Evolutionary conservation across 1,140 invertebrate species (phyloP).

Genomic region (Orchesella cincta): DNA sequence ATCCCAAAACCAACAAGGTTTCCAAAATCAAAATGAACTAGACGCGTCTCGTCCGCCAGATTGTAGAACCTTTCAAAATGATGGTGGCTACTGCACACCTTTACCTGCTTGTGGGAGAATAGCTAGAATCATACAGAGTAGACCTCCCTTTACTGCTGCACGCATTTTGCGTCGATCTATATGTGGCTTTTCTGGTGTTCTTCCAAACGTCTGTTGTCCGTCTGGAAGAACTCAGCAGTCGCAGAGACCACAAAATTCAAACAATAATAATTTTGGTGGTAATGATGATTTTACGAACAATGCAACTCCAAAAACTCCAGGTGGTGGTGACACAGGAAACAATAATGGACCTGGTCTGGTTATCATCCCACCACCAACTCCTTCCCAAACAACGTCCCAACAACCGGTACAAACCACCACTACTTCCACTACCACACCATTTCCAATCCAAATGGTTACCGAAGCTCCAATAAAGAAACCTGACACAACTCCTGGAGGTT

Average conservation of each 20-base stretch:
- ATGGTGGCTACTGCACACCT: slow-evolving; percentile 36
- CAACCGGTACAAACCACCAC: background rate
- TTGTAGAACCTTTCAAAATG: slow-evolving; percentile 42
- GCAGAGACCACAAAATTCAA: slow-evolving; percentile 18
- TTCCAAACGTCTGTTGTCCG: slow-evolving; percentile 62
- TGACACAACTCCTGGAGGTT: background rate
- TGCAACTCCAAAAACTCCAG: background rate
- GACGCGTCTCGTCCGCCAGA: slow-evolving; percentile 9
- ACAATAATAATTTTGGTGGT: background rate
- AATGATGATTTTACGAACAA: background rate
- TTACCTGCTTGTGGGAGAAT: slow-evolving; percentile 34
- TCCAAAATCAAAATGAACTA: background rate
- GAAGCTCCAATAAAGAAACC: background rate
- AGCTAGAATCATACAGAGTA: slow-evolving; percentile 15
- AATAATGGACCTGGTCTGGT: background rate
- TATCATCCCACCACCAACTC: background rate
- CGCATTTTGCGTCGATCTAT: slow-evolving; percentile 58
- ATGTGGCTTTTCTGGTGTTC: slow-evolving; percentile 60
- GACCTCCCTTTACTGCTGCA: slow-evolving; percentile 20
- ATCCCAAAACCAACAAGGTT: background rate
- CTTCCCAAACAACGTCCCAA: background rate
- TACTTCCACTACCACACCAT: background rate
- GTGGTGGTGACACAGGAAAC: background rate
- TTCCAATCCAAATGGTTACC: background rate
- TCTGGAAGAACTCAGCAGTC: slow-evolving; percentile 11